Base-by-base conservation (phyloP, 1,140 invertebrate genomes). In the Ladona fulva region DNA sequence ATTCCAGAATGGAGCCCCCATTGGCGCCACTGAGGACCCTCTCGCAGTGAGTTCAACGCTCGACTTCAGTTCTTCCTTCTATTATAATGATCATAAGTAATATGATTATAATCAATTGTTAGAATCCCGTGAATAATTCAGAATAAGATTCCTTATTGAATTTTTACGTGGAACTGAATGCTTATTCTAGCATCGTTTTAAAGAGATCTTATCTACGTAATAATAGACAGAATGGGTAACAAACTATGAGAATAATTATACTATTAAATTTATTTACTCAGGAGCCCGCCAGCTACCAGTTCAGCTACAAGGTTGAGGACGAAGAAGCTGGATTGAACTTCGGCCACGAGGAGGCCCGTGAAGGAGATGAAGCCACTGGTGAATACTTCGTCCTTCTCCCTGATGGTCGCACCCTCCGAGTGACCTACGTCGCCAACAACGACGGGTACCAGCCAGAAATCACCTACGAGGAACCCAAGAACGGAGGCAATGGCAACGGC, bases 221-320 rank as follows among this genome's bases (percentile, higher is more conserved):
- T n/a, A n/a, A n/a, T n/a, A n/a, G n/a, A n/a, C n/a, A n/a, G n/a
- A n/a, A n/a, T n/a, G n/a, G n/a, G n/a, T n/a, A n/a, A n/a, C n/a
- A n/a, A n/a, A n/a, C n/a, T n/a, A n/a, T n/a, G n/a, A n/a, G n/a
- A n/a, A n/a, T n/a, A n/a, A n/a, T n/a, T n/a, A n/a, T n/a, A n/a
- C n/a, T n/a, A n/a, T n/a, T n/a, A n/a, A n/a, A n/a, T n/a, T n/a
- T n/a, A 76, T 76, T 76, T 19, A 12, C 25, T 75, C 83, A 93
- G 92, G 92, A 92, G 85, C 92, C 92, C 80, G 92, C 92, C 59
- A 92, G 94, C 83, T 95, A 95, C 85, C 90, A 94, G 84, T 95
- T 94, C 87, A 90, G 89, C 83, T 95, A 94, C 84, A 90, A 94
- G 85, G 93, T 95, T 78, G 91, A 92, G 81, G 92, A 94, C 83